These are phyloP conservation scores for Leptopilina drosophilae DNA, from an alignment of 2,888 invertebrate genomes.

Conservation along the genomic window DNA sequence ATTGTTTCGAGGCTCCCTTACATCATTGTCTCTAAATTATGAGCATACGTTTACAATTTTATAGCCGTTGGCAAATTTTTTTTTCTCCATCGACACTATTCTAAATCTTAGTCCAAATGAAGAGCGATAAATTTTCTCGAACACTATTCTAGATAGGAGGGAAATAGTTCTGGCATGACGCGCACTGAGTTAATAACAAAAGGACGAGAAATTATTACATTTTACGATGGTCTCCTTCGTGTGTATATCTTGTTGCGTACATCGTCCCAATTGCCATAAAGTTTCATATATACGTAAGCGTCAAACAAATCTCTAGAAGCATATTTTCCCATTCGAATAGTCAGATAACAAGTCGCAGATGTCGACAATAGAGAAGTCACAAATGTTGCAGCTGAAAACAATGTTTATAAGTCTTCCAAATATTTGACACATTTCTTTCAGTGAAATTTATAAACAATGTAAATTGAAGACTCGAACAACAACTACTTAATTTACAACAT, in stretches of 20 bases:
- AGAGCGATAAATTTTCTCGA: conserved; percentile 6
- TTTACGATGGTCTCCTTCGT: not conserved
- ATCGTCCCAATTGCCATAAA: conserved; percentile 12
- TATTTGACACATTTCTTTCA: not conserved
- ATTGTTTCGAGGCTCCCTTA: not conserved
- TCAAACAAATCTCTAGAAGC: conserved; percentile 1
- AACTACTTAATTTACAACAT: no score
- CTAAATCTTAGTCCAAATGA: not conserved
- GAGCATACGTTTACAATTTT: conserved; percentile 6
- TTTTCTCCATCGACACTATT: not conserved
- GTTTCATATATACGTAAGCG: not conserved
- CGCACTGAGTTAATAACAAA: conserved; percentile 23
- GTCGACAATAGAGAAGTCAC: not conserved
- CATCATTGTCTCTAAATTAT: conserved; percentile 4
- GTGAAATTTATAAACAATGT: no score
- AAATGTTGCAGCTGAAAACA: not conserved
- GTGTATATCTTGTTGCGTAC: not conserved
- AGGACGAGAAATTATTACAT: conserved; percentile 20
- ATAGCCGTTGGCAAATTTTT: not conserved
- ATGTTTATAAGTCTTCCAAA: no score
- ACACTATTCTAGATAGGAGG: not conserved
- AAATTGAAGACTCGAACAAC: no score
- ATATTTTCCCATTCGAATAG: not conserved
- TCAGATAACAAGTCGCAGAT: conserved; percentile 1
- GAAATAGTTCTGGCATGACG: not conserved